A percentile compares a stretch with the other conserved stretches of the same genome.
phyloP scores from a whole-genome alignment of 2,113 vertebrate species.

The Alces alces region DNA sequence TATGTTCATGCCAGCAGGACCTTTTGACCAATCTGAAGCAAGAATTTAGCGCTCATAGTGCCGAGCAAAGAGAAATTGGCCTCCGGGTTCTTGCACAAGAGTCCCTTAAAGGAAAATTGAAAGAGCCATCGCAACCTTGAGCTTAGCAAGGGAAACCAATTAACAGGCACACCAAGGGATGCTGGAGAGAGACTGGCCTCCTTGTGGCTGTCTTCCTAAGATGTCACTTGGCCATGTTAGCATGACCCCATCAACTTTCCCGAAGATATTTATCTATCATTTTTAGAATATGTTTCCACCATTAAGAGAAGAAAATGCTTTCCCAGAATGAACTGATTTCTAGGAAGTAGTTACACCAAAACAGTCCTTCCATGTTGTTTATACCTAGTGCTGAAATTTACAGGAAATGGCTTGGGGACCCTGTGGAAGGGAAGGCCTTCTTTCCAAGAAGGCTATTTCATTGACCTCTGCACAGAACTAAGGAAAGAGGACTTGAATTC shows the following conservation, averaged over 20 bases:
- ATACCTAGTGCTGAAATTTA: fast-evolving
- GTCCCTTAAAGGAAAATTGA: not conserved
- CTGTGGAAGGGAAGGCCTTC: fast-evolving
- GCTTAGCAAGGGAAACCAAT: not conserved
- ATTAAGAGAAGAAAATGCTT: not conserved
- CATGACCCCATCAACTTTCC: not conserved
- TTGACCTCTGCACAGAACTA: not conserved
- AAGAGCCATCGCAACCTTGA: fast-evolving
- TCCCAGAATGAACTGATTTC: not conserved
- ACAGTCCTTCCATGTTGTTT: not conserved
- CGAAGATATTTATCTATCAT: not conserved
- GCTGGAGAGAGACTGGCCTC: not conserved
- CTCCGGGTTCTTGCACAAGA: not conserved
- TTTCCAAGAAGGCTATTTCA: not conserved
- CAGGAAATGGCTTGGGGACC: too few species aligned
- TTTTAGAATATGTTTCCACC: not conserved
- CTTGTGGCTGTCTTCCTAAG: not conserved
- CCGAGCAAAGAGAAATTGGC: not conserved
- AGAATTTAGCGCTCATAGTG: too few species aligned
- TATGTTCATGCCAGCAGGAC: fast-evolving
- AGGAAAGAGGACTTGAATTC: not conserved
- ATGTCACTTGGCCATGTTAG: not conserved
- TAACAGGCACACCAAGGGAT: fast-evolving
- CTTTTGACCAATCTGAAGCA: not conserved
- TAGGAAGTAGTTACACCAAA: not conserved